A percentile compares a stretch with the other conserved stretches of the same genome.
Conservation (phyloP, 2,888 invertebrate species). For the Leistus spinibarbis region DNA sequence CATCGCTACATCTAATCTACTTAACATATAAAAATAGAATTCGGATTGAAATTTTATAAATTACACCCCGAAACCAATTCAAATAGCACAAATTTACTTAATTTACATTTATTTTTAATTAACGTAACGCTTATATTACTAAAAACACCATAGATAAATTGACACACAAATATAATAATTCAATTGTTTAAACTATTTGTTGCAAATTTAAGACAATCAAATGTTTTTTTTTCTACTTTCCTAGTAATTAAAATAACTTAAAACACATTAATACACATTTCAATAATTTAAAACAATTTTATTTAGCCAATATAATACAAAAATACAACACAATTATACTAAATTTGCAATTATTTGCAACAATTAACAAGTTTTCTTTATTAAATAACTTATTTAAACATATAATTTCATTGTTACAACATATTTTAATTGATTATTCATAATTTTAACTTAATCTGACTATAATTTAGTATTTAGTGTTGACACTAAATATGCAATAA, state of each 20-base stretch:
- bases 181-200: neutral
- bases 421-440: neutral
- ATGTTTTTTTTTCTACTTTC: neutral
- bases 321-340: neutral
- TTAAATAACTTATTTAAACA: neutral
- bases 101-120: neutral
- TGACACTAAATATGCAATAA: neutral
- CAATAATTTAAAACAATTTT: neutral
- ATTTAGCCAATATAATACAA: neutral
- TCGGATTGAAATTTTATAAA: neutral
- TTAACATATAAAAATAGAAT: slow-evolving; percentile 13
- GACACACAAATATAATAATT: neutral
- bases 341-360: neutral
- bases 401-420: neutral
- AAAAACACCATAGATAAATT: neutral
- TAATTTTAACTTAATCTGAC: neutral
- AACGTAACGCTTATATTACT: neutral
- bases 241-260: neutral
- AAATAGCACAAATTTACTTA: neutral
- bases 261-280: neutral
- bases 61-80: neutral
- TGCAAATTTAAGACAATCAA: neutral
- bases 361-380: neutral
- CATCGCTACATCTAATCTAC: slow-evolving; percentile 30
- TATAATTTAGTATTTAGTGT: neutral